Evolutionary conservation across 2,113 vertebrate genomes (phyloP).

Genomic region (Octodon degus): DNA sequence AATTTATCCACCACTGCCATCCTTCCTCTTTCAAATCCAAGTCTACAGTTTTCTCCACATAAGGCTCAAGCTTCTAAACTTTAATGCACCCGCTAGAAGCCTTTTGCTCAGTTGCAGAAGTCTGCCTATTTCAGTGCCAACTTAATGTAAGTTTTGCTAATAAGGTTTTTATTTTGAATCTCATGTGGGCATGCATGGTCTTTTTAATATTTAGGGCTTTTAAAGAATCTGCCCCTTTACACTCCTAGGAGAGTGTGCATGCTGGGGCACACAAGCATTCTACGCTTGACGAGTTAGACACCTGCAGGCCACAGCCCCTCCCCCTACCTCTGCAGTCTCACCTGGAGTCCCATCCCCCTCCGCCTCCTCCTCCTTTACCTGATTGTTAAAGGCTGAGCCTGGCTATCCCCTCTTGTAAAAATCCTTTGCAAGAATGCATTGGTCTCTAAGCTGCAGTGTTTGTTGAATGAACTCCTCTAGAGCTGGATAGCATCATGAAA

Average conservation of each 20-base stretch:
- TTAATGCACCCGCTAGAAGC: neutral
- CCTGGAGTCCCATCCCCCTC: neutral
- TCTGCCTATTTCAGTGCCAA: neutral
- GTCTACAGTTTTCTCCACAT: neutral
- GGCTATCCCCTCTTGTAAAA: neutral
- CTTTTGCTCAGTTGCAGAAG: neutral
- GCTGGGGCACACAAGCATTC: neutral
- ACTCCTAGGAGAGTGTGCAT: neutral
- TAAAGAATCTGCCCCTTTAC: neutral
- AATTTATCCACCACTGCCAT: neutral
- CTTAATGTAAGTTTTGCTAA: neutral
- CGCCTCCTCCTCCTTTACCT: neutral
- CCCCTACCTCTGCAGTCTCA: conserved; percentile 31
- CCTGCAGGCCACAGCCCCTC: neutral
- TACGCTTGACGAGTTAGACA: neutral
- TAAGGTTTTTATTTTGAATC: neutral
- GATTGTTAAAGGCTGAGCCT: neutral
- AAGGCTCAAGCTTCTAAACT: neutral
- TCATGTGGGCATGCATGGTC: neutral
- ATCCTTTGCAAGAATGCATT: conserved; percentile 7
- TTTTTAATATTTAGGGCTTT: neutral
- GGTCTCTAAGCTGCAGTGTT: neutral
- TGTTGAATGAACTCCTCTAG: neutral
- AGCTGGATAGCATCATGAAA: neutral
- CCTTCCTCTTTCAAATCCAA: neutral